These are phyloP conservation scores for Laterallus jamaicensis DNA, from an alignment of 2,113 vertebrate species.

Conservation along the genomic window DNA sequence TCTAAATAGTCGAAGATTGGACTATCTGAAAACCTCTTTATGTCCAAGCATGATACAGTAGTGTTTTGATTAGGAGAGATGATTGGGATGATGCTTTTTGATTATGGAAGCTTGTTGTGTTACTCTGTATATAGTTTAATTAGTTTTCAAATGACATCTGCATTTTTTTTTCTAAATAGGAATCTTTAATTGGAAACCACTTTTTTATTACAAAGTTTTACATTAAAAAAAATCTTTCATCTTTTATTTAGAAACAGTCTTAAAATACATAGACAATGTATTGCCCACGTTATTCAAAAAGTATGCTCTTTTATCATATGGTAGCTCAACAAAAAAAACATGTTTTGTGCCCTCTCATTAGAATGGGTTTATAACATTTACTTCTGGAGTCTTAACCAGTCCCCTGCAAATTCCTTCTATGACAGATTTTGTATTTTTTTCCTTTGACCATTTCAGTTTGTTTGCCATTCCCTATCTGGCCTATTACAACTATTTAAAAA, in stretches of 20 bases:
- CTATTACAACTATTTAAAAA: background rate
- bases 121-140: background rate
- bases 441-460: background rate
- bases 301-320: background rate
- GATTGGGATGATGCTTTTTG: background rate
- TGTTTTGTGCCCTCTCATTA: background rate
- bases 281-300: background rate
- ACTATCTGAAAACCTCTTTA: background rate
- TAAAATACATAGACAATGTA: background rate
- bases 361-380: background rate
- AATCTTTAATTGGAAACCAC: background rate
- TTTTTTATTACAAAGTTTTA: background rate
- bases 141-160: accelerated
- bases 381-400: background rate
- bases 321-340: background rate
- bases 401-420: background rate
- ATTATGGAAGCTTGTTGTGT: background rate
- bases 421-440: background rate
- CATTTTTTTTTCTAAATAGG: background rate
- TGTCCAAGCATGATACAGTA: background rate
- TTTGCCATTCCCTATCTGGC: background rate
- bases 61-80: conserved; percentile 12
- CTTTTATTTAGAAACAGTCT: background rate
- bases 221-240: background rate
- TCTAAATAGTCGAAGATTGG: background rate